Evolutionary conservation across 64 coral and sea anemone species (phyloP), one percentile per base, ranked within the genome.

Genomic region (Montipora foliosa): DNA sequence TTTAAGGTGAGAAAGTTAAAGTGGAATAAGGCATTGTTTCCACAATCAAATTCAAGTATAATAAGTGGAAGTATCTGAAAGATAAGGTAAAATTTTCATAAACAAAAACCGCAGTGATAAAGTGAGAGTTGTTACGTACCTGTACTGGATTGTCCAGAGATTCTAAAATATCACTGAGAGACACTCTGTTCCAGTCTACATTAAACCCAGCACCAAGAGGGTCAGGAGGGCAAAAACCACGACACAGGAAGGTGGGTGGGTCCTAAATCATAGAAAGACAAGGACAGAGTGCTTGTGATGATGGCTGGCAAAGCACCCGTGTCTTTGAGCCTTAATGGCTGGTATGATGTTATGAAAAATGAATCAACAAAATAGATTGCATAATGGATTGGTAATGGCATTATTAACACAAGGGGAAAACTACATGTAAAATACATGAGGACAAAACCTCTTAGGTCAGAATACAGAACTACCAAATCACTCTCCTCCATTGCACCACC

Each of bases 191-290:
- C 98, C 98, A 99, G 20, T 99, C 81, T 12, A 99, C 91, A 85
- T 99, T 99, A 87, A 99, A 99, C 16, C 98, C 98, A 11, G 98
- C 98, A 67, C 98, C 98, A 15, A 99, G 92, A 45, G 98, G 98
- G 90, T 99, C 98, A 46, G 95, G 93, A 8, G 98, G 98, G 49
- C 98, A 99, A 95, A 99, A 99, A 5, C 98, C 98, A 87, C 86
- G 85, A 68, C 98, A 99, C 61, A 99, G 59, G 64, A 99, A 95
- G 61, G 98, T 99, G 17, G 98, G 98, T 47, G 98, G 95, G 12
- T 90, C 95, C 98, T 99, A 75, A 44, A 82, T 68, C 50, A 24
- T 49, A 4, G 80, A 12, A 81, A 87, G 22, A 37, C 6, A 57
- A 57, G 11, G 49, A 12, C 55, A 10, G 37, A 10, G 24, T 21